Conservation (phyloP, 2,888 invertebrate genomes). For the Bruchidius siliquastri region DNA sequence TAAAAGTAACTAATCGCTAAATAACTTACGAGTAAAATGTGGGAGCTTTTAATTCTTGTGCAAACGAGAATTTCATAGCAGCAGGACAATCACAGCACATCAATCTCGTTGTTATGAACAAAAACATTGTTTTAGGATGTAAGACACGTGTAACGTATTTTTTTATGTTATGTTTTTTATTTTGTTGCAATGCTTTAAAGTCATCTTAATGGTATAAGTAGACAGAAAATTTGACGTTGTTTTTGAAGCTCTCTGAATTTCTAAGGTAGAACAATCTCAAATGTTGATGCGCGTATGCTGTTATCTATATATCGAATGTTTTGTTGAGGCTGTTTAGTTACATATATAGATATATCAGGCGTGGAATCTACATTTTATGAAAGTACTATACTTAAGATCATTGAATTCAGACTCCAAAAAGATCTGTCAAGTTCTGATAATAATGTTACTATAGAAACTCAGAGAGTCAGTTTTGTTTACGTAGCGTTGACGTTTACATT, state of each 20-base stretch:
- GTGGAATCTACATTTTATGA: too few relatives aligned
- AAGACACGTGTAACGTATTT: neutral
- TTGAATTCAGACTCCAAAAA: too few relatives aligned
- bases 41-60: neutral
- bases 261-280: neutral
- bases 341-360: too few relatives aligned
- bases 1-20: neutral
- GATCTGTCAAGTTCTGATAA: too few relatives aligned
- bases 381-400: too few relatives aligned
- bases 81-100: neutral
- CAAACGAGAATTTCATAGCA: neutral
- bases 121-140: neutral
- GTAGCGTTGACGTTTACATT: slow-evolving; percentile 14
- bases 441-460: neutral
- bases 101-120: neutral
- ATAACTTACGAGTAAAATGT: neutral
- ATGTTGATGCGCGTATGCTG: too few relatives aligned
- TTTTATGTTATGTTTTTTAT: slow-evolving; percentile 6
- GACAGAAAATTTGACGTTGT: neutral
- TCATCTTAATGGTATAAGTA: neutral
- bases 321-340: too few relatives aligned
- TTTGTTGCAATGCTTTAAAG: slow-evolving; percentile 9
- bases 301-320: too few relatives aligned
- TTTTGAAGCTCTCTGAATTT: neutral
- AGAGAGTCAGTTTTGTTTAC: slow-evolving; percentile 1